phyloP scores from a whole-genome alignment of 2,797 vertebrate species.

The Erpetoichthys calabaricus region DNA sequence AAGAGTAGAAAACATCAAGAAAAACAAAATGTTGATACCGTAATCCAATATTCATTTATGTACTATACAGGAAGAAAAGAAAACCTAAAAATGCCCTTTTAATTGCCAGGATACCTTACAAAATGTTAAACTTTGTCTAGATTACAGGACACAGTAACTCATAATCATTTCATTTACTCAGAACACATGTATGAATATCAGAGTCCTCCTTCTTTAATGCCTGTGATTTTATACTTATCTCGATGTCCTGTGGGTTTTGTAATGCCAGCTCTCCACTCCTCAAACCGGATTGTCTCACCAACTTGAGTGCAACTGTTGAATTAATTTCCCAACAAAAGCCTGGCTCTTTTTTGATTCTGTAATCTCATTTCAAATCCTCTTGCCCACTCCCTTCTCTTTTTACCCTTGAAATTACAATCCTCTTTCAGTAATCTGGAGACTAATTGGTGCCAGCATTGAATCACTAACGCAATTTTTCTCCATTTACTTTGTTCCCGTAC shows the following conservation, averaged over 20 bases:
- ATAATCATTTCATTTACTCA: slow-evolving; percentile 20
- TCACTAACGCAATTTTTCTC: slow-evolving; percentile 17
- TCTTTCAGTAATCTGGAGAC: slow-evolving; percentile 55
- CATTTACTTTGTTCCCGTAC: slow-evolving; percentile 17
- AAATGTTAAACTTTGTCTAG: slow-evolving; percentile 19
- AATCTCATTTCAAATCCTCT: slow-evolving; percentile 69
- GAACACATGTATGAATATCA: slow-evolving; percentile 26
- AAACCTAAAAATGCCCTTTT: no score
- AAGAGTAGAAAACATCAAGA: slow-evolving; percentile 24
- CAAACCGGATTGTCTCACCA: slow-evolving; percentile 44
- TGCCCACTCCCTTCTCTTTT: slow-evolving; percentile 44
- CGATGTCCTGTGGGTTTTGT: slow-evolving; percentile 13
- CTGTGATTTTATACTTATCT: slow-evolving; percentile 1
- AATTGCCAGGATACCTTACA: slow-evolving; percentile 7
- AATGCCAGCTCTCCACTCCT: slow-evolving; percentile 32
- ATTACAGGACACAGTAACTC: slow-evolving; percentile 11
- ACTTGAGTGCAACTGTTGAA: slow-evolving; percentile 39
- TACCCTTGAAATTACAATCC: slow-evolving; percentile 58
- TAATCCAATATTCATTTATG: no score
- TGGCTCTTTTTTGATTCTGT: slow-evolving; percentile 46
- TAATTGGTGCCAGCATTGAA: slow-evolving; percentile 41
- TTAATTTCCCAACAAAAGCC: slow-evolving; percentile 54
- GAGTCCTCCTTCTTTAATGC: background rate
- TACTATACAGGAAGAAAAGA: no score
- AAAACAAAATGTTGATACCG: slow-evolving; percentile 21